Percentiles rank a stretch among this genome's conserved stretches.
phyloP scores from a whole-genome alignment of 2,888 invertebrate genomes.

The Arenicola marina region DNA sequence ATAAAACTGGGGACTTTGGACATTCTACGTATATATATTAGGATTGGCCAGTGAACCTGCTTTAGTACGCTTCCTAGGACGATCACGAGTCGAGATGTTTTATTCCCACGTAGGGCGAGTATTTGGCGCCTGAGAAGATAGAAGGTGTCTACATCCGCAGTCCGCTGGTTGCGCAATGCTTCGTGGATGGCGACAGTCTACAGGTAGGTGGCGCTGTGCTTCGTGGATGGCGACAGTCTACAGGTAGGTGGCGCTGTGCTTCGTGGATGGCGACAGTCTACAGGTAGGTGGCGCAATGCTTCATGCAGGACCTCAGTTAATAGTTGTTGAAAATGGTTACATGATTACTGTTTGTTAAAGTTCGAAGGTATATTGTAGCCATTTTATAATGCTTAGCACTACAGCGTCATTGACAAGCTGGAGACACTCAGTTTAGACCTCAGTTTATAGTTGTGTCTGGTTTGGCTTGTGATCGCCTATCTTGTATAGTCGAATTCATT shows the following conservation, averaged over 20 bases:
- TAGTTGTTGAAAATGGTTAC: too few species aligned
- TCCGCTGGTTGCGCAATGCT: conserved; percentile 92
- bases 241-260: conserved; percentile 78
- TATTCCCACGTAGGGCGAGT: conserved; percentile 92
- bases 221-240: conserved; percentile 84
- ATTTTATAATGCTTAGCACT: too few species aligned
- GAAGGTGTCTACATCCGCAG: conserved; percentile 93
- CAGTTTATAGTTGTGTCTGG: too few species aligned
- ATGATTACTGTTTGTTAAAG: too few species aligned
- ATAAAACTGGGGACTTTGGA: too few species aligned
- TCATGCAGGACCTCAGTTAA: conserved; percentile 84
- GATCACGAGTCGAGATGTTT: too few species aligned
- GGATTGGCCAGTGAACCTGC: too few species aligned
- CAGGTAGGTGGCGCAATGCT: conserved; percentile 78
- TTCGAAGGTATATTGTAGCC: too few species aligned
- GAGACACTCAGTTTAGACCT: neutral
- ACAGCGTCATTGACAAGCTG: neutral
- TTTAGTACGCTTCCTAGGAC: too few species aligned
- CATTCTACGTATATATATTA: too few species aligned
- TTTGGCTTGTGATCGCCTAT: too few species aligned
- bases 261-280: conserved; percentile 84
- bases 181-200: conserved; percentile 84
- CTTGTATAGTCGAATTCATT: too few species aligned
- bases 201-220: conserved; percentile 78
- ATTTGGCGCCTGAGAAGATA: conserved; percentile 98